Conservation (phyloP, 1,140 invertebrate species). For the Calliopsis andreniformis region DNA sequence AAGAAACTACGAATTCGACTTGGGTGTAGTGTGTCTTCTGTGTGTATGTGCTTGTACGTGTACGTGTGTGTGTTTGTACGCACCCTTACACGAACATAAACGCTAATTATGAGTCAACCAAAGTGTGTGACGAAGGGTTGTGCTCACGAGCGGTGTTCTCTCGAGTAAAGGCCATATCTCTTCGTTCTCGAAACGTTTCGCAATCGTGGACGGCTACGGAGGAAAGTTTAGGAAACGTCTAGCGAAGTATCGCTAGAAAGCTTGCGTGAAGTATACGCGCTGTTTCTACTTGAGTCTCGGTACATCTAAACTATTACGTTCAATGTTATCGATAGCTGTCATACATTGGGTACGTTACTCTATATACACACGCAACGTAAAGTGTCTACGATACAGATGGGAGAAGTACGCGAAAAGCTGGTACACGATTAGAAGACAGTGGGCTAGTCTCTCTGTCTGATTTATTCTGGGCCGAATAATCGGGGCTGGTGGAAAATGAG, state of each 20-base stretch:
- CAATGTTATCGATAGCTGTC: not conserved
- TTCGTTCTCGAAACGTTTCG: conserved; percentile 21
- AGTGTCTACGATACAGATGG: not conserved
- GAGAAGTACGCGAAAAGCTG: not conserved
- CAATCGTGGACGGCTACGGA: not conserved
- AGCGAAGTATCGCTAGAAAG: not conserved
- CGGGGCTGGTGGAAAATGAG: conserved; percentile 29
- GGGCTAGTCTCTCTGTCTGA: not conserved
- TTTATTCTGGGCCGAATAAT: not conserved
- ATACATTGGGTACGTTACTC: not conserved
- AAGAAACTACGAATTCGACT: conserved; percentile 51
- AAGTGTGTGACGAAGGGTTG: conserved; percentile 19
- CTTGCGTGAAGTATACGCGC: not conserved
- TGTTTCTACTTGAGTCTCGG: not conserved
- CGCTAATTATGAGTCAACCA: conserved; percentile 7
- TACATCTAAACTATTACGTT: not conserved
- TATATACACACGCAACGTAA: not conserved
- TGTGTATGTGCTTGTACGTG: conserved; percentile 36
- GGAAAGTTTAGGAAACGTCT: not conserved
- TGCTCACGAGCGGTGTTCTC: conserved; percentile 19
- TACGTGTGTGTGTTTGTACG: conserved; percentile 30
- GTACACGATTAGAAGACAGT: not conserved
- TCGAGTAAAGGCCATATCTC: conserved; percentile 30
- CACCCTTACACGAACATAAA: conserved; percentile 37
- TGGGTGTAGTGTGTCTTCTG: conserved; percentile 6